A percentile compares a stretch with the other conserved stretches of the same genome.
Conservation (phyloP, 1,140 invertebrate species). For the Aricia agestis region DNA sequence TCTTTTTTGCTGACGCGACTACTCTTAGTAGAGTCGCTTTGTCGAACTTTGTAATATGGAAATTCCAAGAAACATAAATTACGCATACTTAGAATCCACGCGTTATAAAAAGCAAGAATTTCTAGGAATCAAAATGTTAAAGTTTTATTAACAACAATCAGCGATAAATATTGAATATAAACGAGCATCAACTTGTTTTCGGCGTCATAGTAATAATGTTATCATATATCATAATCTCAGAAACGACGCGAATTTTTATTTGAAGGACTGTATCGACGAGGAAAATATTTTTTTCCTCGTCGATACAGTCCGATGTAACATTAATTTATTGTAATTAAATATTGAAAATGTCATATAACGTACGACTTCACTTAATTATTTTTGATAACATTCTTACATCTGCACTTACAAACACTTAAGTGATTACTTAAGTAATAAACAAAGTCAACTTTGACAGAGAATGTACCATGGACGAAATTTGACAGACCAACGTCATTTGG, state of each 20-base stretch:
- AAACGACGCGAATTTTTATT: not conserved
- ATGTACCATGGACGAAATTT: no score
- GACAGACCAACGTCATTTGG: no score
- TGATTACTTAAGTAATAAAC: no score
- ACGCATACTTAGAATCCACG: not conserved
- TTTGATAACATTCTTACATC: no score
- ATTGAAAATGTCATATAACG: no score
- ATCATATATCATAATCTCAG: not conserved
- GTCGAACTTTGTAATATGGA: not conserved
- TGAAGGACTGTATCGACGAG: no score
- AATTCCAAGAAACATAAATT: constrained; percentile 1
- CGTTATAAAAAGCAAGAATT: not conserved
- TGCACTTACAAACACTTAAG: no score
- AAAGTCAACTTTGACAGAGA: no score
- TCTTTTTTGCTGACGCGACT: not conserved
- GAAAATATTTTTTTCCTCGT: no score
- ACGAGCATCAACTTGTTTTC: not conserved
- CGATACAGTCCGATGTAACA: no score
- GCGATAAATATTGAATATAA: not conserved
- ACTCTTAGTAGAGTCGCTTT: not conserved
- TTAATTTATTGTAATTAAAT: no score
- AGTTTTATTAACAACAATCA: not conserved
- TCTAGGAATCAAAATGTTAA: not conserved
- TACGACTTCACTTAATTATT: no score
- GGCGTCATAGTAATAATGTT: not conserved